phyloP scores from a whole-genome alignment of 2,797 vertebrate genomes.

The Buphagus erythrorhynchus region DNA sequence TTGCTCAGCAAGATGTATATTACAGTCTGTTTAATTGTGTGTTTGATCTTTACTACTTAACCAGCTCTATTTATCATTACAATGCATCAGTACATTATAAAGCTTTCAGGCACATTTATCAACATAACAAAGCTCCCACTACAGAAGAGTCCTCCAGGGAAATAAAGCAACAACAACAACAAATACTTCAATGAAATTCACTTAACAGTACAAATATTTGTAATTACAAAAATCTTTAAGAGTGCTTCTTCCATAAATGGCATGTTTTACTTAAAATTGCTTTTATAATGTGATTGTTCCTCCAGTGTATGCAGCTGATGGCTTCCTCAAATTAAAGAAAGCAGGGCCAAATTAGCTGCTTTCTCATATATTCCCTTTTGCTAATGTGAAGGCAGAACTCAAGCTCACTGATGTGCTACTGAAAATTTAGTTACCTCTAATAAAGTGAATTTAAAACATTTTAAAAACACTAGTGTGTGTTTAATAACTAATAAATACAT shows the following conservation, averaged over 20 bases:
- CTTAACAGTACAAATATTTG: slow-evolving; percentile 68
- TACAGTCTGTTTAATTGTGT: slow-evolving; percentile 67
- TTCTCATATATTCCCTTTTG: background rate
- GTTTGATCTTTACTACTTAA: slow-evolving; percentile 68
- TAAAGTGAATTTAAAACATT: background rate
- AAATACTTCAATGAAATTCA: slow-evolving; percentile 52
- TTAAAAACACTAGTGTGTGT: background rate
- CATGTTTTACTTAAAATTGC: slow-evolving; percentile 43
- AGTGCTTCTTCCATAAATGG: slow-evolving; percentile 40
- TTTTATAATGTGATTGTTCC: background rate
- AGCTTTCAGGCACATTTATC: slow-evolving; percentile 65
- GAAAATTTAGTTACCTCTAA: background rate
- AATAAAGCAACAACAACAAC: slow-evolving; percentile 61
- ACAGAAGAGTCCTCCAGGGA: slow-evolving; percentile 57
- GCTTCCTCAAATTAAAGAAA: background rate
- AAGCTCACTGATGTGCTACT: background rate
- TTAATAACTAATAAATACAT: slow-evolving; percentile 30
- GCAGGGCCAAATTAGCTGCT: background rate
- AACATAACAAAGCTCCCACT: slow-evolving; percentile 56
- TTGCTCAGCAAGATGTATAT: slow-evolving; percentile 69
- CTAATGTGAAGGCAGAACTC: background rate
- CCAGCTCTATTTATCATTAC: slow-evolving; percentile 68
- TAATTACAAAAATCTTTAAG: slow-evolving; percentile 67
- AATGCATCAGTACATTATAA: slow-evolving; percentile 68
- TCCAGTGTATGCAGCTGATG: background rate